A percentile compares a stretch with the other conserved stretches of the same genome.
These are phyloP conservation scores for Diadophis punctatus DNA, from an alignment of 2,113 vertebrate genomes.

Conservation along the genomic window DNA sequence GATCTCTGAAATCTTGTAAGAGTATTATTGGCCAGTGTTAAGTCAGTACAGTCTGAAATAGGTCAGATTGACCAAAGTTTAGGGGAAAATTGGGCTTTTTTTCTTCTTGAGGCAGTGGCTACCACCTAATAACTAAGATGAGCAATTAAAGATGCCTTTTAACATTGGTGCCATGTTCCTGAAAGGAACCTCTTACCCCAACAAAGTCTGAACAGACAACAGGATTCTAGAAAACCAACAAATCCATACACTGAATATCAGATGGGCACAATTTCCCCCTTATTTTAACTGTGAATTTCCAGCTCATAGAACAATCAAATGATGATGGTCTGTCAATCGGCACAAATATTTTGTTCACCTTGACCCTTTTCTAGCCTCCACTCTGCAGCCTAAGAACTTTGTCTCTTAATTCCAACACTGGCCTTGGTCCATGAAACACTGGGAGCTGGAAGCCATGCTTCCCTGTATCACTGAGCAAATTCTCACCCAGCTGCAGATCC, in stretches of 20 bases:
- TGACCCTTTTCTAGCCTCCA: background rate
- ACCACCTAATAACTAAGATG: background rate
- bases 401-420: background rate
- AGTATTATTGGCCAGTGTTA: background rate
- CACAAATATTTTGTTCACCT: background rate
- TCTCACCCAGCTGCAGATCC: background rate
- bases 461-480: background rate
- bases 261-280: background rate
- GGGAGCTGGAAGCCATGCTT: background rate
- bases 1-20: background rate
- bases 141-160: background rate
- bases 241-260: background rate
- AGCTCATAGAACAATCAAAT: background rate
- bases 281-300: background rate
- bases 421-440: background rate
- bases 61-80: background rate
- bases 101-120: background rate
- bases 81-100: background rate
- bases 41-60: background rate
- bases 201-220: background rate
- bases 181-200: background rate
- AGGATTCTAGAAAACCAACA: background rate
- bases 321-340: background rate
- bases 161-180: background rate
- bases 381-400: background rate